Evolutionary conservation across 2,888 invertebrate genomes (phyloP).

Genomic region (Gymnosoma rotundatum): DNA sequence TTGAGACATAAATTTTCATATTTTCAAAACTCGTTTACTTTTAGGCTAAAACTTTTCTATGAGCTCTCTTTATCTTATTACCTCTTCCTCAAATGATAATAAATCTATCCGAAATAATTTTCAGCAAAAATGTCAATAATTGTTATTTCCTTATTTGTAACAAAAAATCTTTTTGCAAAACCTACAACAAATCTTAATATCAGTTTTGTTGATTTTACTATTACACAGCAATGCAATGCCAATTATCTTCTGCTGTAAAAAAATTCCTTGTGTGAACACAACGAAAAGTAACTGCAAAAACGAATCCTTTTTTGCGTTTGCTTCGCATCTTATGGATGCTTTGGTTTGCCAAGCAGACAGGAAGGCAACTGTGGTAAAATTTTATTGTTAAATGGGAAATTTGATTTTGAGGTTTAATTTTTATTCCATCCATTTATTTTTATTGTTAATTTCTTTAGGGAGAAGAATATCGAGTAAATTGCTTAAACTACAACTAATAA

Average conservation of each 20-base stretch:
- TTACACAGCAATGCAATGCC: constrained; percentile 46
- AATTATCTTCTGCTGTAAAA: constrained; percentile 51
- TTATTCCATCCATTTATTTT: no score
- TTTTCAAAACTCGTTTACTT: no score
- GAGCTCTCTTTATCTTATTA: no score
- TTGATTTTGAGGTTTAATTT: constrained; percentile 39
- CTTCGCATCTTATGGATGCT: neutral
- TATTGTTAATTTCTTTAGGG: no score
- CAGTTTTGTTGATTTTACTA: constrained; percentile 36
- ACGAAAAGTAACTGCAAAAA: neutral
- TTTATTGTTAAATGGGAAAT: constrained; percentile 22
- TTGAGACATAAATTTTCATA: no score
- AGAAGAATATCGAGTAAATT: no score
- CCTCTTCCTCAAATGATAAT: neutral
- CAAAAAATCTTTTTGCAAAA: constrained; percentile 4
- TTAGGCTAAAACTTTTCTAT: no score
- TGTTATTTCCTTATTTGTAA: constrained; percentile 17
- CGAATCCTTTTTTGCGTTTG: constrained; percentile 14
- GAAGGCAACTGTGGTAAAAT: neutral
- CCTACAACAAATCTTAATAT: constrained; percentile 33
- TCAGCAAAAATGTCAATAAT: constrained; percentile 19
- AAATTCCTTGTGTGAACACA: neutral
- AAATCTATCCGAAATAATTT: constrained; percentile 32
- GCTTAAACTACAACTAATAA: no score
- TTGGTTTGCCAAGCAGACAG: constrained; percentile 38